These are phyloP conservation scores for Ahaetulla prasina DNA, from an alignment of 2,113 vertebrate genomes.

Conservation along the genomic window DNA sequence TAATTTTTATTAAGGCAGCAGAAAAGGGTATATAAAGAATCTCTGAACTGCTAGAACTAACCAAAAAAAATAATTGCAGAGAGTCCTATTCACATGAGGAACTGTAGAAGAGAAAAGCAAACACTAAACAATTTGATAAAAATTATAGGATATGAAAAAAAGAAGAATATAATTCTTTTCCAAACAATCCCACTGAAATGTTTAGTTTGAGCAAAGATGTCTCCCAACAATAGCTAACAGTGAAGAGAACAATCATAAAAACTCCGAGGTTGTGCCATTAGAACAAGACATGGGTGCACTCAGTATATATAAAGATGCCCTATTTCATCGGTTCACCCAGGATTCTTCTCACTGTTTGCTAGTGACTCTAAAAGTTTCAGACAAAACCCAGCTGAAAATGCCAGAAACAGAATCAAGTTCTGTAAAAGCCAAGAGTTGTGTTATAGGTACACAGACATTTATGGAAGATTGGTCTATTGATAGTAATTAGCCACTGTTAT, in stretches of 20 bases:
- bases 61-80: neutral
- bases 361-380: too few relatives aligned
- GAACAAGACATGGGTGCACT: neutral
- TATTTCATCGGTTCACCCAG: neutral
- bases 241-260: neutral
- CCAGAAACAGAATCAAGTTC: neutral
- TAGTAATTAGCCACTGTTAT: neutral
- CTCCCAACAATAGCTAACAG: neutral
- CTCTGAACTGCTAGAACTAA: neutral
- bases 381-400: too few relatives aligned
- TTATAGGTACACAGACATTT: neutral
- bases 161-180: neutral
- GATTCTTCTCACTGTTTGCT: neutral
- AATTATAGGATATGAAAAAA: neutral
- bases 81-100: neutral
- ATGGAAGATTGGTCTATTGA: neutral
- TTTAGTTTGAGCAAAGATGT: neutral
- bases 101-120: neutral
- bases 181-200: neutral
- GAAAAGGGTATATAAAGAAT: neutral
- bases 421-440: neutral
- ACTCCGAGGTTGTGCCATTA: neutral
- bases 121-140: neutral
- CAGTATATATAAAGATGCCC: neutral
- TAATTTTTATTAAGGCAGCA: neutral